These are phyloP conservation scores for Pica pica DNA, from an alignment of 2,113 vertebrate species.

Conservation along the genomic window DNA sequence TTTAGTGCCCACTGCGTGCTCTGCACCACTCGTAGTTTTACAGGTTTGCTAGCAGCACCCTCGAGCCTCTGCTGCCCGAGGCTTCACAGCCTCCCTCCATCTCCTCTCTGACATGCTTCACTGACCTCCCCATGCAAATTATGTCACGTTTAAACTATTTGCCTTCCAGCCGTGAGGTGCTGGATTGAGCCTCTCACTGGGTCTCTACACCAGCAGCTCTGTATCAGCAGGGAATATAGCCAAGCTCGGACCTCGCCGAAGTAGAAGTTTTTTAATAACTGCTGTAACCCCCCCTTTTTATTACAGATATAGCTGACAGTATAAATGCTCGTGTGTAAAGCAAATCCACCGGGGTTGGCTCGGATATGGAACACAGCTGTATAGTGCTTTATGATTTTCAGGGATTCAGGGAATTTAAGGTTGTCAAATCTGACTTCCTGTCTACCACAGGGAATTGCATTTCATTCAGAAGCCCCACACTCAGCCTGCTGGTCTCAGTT, in stretches of 20 bases:
- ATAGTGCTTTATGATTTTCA: slow-evolving; percentile 32
- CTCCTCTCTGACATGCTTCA: neutral
- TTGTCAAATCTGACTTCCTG: slow-evolving; percentile 18
- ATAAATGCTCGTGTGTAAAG: neutral
- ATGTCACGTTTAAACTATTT: slow-evolving; percentile 49
- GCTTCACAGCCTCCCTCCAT: neutral
- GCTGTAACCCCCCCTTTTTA: slow-evolving; percentile 41
- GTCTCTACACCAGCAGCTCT: slow-evolving; percentile 55
- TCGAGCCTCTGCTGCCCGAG: neutral
- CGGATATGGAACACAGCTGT: neutral
- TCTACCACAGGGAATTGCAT: slow-evolving; percentile 4
- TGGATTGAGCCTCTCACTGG: slow-evolving; percentile 31
- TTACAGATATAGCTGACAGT: neutral
- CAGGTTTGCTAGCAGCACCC: neutral
- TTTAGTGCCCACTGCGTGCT: neutral
- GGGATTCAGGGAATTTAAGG: slow-evolving; percentile 46
- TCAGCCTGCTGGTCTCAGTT: neutral
- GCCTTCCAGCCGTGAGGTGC: slow-evolving; percentile 52
- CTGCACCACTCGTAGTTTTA: neutral
- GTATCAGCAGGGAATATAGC: slow-evolving; percentile 56
- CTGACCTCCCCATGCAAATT: neutral
- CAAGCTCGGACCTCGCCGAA: slow-evolving; percentile 25
- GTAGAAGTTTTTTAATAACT: slow-evolving; percentile 33
- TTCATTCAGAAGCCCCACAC: neutral
- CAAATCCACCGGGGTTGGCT: neutral